Conservation (phyloP, 2,113 vertebrate species). For the Catharus minimus region DNA sequence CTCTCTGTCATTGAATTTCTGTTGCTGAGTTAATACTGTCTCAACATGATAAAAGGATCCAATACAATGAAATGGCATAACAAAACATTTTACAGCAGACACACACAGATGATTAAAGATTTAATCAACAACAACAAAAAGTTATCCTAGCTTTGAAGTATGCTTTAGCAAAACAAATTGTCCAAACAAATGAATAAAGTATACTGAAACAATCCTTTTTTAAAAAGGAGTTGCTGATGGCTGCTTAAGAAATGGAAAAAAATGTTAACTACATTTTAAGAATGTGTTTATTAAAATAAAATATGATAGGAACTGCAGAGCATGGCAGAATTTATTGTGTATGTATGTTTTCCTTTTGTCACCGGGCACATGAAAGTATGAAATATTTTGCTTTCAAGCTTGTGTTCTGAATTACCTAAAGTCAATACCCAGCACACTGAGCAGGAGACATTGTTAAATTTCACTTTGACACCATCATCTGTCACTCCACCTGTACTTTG, state of each 20-base stretch:
- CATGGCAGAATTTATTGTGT: slow-evolving; percentile 43
- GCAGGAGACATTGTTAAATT: slow-evolving; percentile 55
- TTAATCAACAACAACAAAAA: slow-evolving; percentile 65
- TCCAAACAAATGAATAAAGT: slow-evolving; percentile 31
- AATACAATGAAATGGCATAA: slow-evolving; percentile 40
- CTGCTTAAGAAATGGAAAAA: slow-evolving; percentile 25
- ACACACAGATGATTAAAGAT: slow-evolving; percentile 58
- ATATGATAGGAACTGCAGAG: slow-evolving; percentile 26
- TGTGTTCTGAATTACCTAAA: slow-evolving; percentile 57
- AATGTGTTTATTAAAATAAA: slow-evolving; percentile 51
- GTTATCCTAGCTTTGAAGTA: slow-evolving; percentile 41
- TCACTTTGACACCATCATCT: slow-evolving; percentile 58
- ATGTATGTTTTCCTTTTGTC: slow-evolving; percentile 54
- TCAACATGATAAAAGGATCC: slow-evolving; percentile 61
- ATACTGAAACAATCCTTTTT: slow-evolving; percentile 20
- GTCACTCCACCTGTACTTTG: slow-evolving; percentile 53
- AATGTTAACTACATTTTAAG: slow-evolving; percentile 49
- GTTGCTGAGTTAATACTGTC: slow-evolving; percentile 50
- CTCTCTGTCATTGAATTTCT: slow-evolving; percentile 54
- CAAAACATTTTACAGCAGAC: slow-evolving; percentile 53
- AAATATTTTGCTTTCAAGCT: slow-evolving; percentile 52
- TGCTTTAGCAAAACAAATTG: slow-evolving; percentile 61
- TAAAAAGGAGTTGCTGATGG: slow-evolving; percentile 19
- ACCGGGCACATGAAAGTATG: slow-evolving; percentile 25
- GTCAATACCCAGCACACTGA: slow-evolving; percentile 48